Conservation (phyloP, 2,113 vertebrate genomes). For the Petaurus breviceps region DNA sequence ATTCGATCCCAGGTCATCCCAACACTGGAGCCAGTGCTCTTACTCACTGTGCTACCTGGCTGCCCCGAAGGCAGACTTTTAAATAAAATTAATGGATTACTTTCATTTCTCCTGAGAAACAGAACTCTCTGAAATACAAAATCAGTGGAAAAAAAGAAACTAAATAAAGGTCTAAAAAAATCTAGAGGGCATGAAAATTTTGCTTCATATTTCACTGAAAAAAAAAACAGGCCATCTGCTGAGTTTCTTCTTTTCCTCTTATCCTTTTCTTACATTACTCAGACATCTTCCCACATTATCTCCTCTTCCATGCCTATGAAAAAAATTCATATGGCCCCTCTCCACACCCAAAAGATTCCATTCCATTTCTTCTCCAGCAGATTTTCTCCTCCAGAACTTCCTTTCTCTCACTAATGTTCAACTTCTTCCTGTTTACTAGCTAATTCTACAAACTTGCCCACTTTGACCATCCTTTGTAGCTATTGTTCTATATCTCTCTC, state of each 20-base stretch:
- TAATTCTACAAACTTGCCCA: background rate
- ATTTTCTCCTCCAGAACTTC: background rate
- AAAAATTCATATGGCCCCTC: background rate
- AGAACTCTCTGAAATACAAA: background rate
- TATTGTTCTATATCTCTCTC: background rate
- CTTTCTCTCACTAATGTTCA: background rate
- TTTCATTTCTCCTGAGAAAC: background rate
- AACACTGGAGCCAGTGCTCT: no score
- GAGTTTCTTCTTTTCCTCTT: background rate
- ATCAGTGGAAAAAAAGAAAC: background rate
- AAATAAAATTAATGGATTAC: no score
- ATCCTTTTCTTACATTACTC: background rate
- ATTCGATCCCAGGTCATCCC: no score
- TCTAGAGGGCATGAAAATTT: background rate
- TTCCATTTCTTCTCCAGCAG: background rate
- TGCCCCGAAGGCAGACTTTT: no score
- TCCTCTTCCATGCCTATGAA: background rate
- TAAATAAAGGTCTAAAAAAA: background rate
- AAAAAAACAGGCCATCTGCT: background rate
- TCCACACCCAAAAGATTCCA: background rate
- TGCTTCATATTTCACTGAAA: background rate
- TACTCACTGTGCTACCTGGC: no score
- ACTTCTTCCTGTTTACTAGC: background rate
- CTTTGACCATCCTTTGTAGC: background rate
- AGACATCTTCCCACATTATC: background rate